Percentiles rank a stretch among this genome's conserved stretches.
Evolutionary conservation across 2,113 vertebrate genomes (phyloP).

Genomic region (Pica pica): DNA sequence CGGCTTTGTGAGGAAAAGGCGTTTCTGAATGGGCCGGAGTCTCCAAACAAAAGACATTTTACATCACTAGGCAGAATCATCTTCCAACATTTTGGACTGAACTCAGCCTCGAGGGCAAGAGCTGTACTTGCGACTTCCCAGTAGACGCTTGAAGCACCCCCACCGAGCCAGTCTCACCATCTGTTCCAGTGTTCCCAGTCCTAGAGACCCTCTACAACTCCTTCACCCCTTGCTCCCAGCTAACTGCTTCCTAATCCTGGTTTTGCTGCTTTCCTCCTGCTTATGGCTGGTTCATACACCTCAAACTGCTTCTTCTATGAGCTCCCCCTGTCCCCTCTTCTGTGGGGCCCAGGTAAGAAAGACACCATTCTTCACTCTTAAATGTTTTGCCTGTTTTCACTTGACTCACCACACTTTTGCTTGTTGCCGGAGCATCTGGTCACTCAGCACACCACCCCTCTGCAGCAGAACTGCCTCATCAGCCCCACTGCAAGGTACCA

Average conservation of each 20-base stretch:
- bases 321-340: neutral
- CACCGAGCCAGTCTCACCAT: neutral
- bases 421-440: neutral
- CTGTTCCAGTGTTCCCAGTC: neutral
- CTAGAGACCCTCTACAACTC: neutral
- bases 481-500: fast-evolving
- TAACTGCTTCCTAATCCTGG: neutral
- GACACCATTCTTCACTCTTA: neutral
- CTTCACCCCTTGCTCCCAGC: neutral
- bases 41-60: slow-evolving; percentile 28
- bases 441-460: neutral
- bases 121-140: neutral
- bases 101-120: neutral
- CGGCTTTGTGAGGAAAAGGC: slow-evolving; percentile 37
- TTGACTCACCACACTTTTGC: neutral
- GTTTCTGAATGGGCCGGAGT: neutral
- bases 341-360: neutral
- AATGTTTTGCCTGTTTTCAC: neutral
- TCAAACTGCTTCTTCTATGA: neutral
- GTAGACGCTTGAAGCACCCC: neutral
- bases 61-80: neutral
- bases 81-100: neutral
- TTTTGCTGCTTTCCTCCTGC: neutral
- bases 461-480: neutral
- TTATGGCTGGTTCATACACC: neutral